These are phyloP conservation scores for Drosophila tropicalis DNA, from an alignment of 1,140 invertebrate genomes.

Conservation along the genomic window DNA sequence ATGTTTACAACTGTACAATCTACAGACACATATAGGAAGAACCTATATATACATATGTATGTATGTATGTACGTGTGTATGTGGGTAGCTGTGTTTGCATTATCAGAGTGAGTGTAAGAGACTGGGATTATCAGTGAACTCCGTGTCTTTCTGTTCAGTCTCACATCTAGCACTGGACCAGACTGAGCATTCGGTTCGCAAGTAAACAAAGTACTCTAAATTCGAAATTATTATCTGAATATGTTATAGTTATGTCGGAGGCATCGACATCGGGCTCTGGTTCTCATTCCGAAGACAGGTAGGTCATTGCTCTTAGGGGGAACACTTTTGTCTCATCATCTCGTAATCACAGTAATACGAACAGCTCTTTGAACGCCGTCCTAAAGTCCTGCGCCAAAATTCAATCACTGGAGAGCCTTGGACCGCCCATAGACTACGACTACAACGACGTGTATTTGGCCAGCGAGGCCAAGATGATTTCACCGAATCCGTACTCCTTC, in stretches of 20 bases:
- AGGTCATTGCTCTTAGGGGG: background rate
- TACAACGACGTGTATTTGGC: conserved; percentile 59
- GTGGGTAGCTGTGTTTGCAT: conserved; percentile 7
- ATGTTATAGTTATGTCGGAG: conserved; percentile 58
- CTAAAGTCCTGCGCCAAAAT: conserved; percentile 68
- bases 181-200: background rate
- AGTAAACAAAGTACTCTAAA: background rate
- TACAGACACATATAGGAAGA: conserved; percentile 5
- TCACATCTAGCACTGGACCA: conserved; percentile 35
- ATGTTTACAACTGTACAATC: conserved; percentile 23
- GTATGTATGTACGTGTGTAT: conserved; percentile 3
- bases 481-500: conserved; percentile 65
- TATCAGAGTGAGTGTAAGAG: conserved; percentile 26
- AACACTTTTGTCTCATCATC: too few relatives aligned
- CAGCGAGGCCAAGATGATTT: conserved; percentile 64
- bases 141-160: conserved; percentile 40
- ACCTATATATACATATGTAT: conserved; percentile 13
- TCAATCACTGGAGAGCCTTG: conserved; percentile 70
- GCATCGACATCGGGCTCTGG: conserved; percentile 59
- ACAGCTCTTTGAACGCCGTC: conserved; percentile 60
- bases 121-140: conserved; percentile 34
- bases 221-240: conserved; percentile 6
- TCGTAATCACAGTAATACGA: conserved; percentile 13
- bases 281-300: conserved; percentile 73
- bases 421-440: conserved; percentile 43